Base-by-base conservation (phyloP, 2,113 vertebrate genomes). In the Podarcis cretensis region DNA sequence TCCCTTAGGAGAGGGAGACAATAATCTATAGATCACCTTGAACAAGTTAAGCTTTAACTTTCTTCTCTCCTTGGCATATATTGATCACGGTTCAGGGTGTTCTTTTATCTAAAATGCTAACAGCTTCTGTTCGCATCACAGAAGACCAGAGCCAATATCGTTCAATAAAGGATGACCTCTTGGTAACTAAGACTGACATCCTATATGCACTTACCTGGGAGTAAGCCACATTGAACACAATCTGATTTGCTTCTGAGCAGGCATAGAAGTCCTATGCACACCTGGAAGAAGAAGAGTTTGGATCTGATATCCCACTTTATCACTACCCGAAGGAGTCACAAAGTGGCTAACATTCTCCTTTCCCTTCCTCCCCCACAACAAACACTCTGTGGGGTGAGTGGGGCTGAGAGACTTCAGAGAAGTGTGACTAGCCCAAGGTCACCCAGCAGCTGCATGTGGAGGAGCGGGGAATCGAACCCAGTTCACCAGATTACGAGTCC, bases 41-140 rank as follows among this genome's bases (percentile, higher is more conserved):
- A 92, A 85, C 3, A 1, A 40, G 14, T 87, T 85, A 76, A 9
- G 32, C 84, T 85, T 92, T 91, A 92, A 48, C 2, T 75, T 54
- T 43, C 14, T 66, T 84, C 84, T 89, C 43, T 92, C 54, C 75
- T 90, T 81, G 30, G 5, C 54, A 4, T 81, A 27, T 89, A 75
- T 69, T 27, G 59, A 85, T 91, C 74, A 43, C 2, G 65, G 63
- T 13, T 86, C 54, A 90, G 40, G 14, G 76, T 76, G 6, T 73
- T 79, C 5, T 74, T 93, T 93, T 83, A 87, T 37, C 35, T 94
- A 48, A 89, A 92, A 85, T 5, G 7, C 77, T 65, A 89, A 77
- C 65, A 32, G 1, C 78, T 88, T 82, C 10, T 88, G 5, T 65
- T 89, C 10, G 83, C 69, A 54, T 83, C 81, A 84, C 68, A 87